These are phyloP conservation scores for Spheniscus humboldti DNA, from an alignment of 2,797 vertebrate genomes.

Conservation along the genomic window DNA sequence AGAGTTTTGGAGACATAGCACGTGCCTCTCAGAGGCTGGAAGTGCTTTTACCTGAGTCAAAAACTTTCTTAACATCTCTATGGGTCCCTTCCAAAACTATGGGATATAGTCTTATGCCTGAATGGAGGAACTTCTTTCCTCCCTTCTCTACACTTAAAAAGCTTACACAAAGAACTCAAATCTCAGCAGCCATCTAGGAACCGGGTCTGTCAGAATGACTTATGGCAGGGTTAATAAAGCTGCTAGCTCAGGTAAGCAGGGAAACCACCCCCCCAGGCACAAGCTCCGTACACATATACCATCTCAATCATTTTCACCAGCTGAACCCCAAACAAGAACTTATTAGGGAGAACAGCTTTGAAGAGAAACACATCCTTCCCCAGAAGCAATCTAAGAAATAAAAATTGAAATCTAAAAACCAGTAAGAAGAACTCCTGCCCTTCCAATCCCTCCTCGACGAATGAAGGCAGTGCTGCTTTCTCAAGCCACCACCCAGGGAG, in stretches of 20 bases:
- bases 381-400: neutral
- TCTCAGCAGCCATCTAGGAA: constrained; percentile 1
- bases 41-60: neutral
- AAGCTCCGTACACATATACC: neutral
- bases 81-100: neutral
- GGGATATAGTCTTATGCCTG: neutral
- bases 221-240: neutral
- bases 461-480: neutral
- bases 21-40: rapidly evolving
- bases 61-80: neutral
- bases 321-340: neutral
- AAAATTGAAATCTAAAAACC: neutral
- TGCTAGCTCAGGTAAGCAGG: neutral
- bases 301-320: neutral
- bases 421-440: neutral
- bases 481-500: neutral
- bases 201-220: neutral
- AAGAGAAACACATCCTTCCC: neutral
- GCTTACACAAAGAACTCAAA: neutral
- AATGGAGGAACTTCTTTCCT: neutral
- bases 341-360: neutral
- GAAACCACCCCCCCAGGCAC: neutral
- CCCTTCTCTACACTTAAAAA: neutral
- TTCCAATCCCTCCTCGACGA: neutral
- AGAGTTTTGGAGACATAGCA: neutral